Conservation (phyloP, 2,888 invertebrate genomes). For the Portevinia maculata region DNA sequence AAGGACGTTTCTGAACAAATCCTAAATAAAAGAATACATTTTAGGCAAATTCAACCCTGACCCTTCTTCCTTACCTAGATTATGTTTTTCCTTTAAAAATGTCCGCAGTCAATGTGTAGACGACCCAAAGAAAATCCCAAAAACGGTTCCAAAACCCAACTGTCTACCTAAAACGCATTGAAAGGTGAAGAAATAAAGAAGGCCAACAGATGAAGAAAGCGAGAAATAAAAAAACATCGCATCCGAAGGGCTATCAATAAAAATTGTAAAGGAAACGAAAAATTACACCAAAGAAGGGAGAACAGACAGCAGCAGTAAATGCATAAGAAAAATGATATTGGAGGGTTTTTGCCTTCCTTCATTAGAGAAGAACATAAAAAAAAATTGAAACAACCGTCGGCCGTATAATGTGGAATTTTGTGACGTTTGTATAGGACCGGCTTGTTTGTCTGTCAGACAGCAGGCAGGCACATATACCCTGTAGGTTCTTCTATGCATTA, state of each 20-base stretch:
- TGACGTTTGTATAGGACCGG: slow-evolving; percentile 61
- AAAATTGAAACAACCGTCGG: slow-evolving; percentile 35
- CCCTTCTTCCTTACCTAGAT: slow-evolving; percentile 54
- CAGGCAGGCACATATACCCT: too few species aligned
- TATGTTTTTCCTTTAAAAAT: slow-evolving; percentile 44
- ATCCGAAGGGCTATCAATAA: slow-evolving; percentile 70
- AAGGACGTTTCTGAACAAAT: slow-evolving; percentile 26
- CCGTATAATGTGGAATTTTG: slow-evolving; percentile 65
- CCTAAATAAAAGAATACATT: slow-evolving; percentile 55
- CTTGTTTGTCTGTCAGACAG: slow-evolving; percentile 25
- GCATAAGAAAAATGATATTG: slow-evolving; percentile 38
- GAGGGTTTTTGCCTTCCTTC: slow-evolving; percentile 40
- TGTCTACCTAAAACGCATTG: slow-evolving; percentile 58
- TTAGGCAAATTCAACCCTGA: slow-evolving; percentile 69
- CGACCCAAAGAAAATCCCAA: slow-evolving; percentile 40
- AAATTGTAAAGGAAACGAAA: slow-evolving; percentile 69
- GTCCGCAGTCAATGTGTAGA: slow-evolving; percentile 24
- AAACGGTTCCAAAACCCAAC: slow-evolving; percentile 43
- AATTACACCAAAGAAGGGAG: slow-evolving; percentile 52
- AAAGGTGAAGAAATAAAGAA: slow-evolving; percentile 24
- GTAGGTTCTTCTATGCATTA: slow-evolving; percentile 47
- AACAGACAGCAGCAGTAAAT: slow-evolving; percentile 27
- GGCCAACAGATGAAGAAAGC: not conserved
- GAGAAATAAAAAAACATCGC: slow-evolving; percentile 45
- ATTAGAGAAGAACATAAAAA: slow-evolving; percentile 31